These are phyloP conservation scores for Bombus haemorrhoidalis DNA, from an alignment of 1,140 invertebrate genomes.

Conservation along the genomic window DNA sequence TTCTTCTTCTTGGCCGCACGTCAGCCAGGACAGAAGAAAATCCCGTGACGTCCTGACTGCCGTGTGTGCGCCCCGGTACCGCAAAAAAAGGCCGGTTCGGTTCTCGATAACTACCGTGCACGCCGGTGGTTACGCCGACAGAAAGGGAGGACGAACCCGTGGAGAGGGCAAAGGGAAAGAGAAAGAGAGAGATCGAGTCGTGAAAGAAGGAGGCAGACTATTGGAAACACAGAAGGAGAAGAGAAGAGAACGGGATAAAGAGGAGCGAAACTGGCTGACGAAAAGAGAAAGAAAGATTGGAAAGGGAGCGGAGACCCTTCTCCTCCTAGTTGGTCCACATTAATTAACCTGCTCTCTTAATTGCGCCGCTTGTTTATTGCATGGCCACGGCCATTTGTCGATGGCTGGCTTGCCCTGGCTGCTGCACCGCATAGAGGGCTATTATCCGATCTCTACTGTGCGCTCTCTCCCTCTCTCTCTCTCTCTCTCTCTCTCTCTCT, in stretches of 20 bases:
- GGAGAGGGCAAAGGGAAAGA: constrained; percentile 33
- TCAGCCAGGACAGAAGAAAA: constrained; percentile 62
- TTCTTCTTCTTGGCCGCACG: constrained; percentile 22
- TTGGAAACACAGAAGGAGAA: constrained; percentile 34
- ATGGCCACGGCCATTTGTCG: constrained; percentile 74
- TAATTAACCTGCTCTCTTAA: constrained; percentile 77
- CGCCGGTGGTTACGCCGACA: constrained; percentile 18
- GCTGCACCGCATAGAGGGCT: constrained; percentile 60
- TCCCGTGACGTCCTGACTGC: constrained; percentile 54
- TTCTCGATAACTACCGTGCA: constrained; percentile 69
- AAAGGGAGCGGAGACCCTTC: constrained; percentile 34
- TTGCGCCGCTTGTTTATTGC: constrained; percentile 75
- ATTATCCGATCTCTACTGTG: constrained; percentile 65
- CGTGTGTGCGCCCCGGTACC: constrained; percentile 29
- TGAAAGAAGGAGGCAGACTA: constrained; percentile 23
- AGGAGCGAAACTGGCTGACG: constrained; percentile 10
- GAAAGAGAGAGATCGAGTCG: background rate
- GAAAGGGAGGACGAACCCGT: constrained; percentile 16
- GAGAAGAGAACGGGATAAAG: constrained; percentile 23
- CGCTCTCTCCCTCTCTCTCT: too few species aligned
- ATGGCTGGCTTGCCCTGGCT: constrained; percentile 56
- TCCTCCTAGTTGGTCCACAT: constrained; percentile 73
- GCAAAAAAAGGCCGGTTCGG: constrained; percentile 66
- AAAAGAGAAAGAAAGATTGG: constrained; percentile 17
- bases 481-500: background rate